Evolutionary conservation across 2,113 vertebrate species (phyloP).

Genomic region (Hyla sarda): DNA sequence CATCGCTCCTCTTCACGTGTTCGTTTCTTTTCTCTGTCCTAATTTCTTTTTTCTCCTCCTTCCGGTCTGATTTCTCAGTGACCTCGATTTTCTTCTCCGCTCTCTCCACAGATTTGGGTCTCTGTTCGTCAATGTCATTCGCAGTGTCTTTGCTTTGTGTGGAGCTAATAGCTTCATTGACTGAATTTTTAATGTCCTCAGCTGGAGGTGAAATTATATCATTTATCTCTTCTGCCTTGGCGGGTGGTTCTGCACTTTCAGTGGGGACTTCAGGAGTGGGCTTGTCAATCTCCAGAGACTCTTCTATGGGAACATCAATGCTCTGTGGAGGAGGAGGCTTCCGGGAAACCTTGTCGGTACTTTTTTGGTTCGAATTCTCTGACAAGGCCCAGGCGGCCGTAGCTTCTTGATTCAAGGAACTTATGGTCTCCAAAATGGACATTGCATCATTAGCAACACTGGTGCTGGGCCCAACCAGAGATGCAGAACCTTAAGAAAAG

Average conservation of each 20-base stretch:
- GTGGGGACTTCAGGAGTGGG: conserved; percentile 63
- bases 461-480: conserved; percentile 68
- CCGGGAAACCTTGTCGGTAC: conserved; percentile 69
- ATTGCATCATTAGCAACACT: conserved; percentile 81
- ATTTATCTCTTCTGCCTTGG: conserved; percentile 70
- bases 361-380: conserved; percentile 71
- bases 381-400: conserved; percentile 78
- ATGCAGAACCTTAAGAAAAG: conserved; percentile 69
- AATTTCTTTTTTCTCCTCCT: conserved; percentile 78
- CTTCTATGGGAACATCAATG: conserved; percentile 68
- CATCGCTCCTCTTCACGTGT: conserved; percentile 71
- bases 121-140: conserved; percentile 76
- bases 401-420: conserved; percentile 90
- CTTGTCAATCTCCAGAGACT: conserved; percentile 75
- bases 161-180: conserved; percentile 68
- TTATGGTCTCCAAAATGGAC: conserved; percentile 93
- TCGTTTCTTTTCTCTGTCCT: conserved; percentile 75
- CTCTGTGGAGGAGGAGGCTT: conserved; percentile 70
- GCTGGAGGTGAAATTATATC: conserved; percentile 68
- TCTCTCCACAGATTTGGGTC: conserved; percentile 72
- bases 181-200: conserved; percentile 72
- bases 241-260: conserved; percentile 72
- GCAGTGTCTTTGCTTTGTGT: conserved; percentile 68
- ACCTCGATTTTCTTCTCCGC: conserved; percentile 74
- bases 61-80: conserved; percentile 74